Conservation (phyloP, 2,888 invertebrate species). For the Myathropa florea region DNA sequence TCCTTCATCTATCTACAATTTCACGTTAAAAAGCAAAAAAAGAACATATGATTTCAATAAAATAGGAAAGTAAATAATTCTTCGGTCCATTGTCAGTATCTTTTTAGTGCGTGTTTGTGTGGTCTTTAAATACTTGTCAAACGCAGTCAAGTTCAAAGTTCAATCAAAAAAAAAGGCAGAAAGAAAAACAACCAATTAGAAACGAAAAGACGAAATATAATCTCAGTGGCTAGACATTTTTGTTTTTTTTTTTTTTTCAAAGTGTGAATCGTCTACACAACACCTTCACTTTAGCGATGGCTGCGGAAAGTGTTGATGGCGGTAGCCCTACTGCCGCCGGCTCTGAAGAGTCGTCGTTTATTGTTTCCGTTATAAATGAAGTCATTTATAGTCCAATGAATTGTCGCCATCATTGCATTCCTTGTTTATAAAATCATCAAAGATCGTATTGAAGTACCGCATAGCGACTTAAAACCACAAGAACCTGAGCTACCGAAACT, state of each 20-base stretch:
- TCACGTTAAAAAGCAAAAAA: constrained; percentile 15
- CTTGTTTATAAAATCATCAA: constrained; percentile 89
- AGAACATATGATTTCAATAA: constrained; percentile 28
- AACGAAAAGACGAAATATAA: not conserved
- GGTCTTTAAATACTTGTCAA: not conserved
- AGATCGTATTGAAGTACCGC: constrained; percentile 81
- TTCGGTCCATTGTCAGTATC: constrained; percentile 4
- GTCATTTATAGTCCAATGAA: constrained; percentile 88
- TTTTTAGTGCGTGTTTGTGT: constrained; percentile 11
- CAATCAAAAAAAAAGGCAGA: too few relatives aligned
- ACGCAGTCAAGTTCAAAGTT: constrained; percentile 53
- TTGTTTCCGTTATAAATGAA: constrained; percentile 81
- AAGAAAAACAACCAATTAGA: constrained; percentile 9
- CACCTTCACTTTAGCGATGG: constrained; percentile 30
- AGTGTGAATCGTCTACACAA: not conserved
- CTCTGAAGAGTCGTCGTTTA: constrained; percentile 68
- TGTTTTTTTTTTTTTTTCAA: not conserved
- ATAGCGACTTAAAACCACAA: constrained; percentile 75
- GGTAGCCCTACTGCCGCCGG: constrained; percentile 21
- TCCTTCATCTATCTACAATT: constrained; percentile 32
- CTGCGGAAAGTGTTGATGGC: constrained; percentile 51
- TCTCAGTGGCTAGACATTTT: constrained; percentile 4
- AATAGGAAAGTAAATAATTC: not conserved
- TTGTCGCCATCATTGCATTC: constrained; percentile 85
- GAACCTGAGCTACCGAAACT: constrained; percentile 89